Evolutionary conservation across 2,797 vertebrate species (phyloP).

Genomic region (Pyrocephalus nanus): DNA sequence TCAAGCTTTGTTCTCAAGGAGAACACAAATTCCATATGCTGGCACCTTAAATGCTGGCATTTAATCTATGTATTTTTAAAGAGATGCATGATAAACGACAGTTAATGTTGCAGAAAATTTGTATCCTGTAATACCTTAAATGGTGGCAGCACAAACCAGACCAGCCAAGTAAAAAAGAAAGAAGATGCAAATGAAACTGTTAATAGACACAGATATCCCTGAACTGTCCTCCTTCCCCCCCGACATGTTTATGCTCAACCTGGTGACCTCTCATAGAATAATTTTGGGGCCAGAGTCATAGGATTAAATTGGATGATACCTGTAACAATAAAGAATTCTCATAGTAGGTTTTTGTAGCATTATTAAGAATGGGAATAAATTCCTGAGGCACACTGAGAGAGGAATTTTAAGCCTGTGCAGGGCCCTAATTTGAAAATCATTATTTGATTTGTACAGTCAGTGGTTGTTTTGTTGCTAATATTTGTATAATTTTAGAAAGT

Average conservation of each 20-base stretch:
- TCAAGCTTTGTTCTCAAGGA: not conserved
- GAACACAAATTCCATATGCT: not conserved
- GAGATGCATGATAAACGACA: not conserved
- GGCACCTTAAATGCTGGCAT: not conserved
- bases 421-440: not conserved
- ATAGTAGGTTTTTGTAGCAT: not conserved
- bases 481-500: not conserved
- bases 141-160: not conserved
- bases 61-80: not conserved
- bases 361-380: not conserved
- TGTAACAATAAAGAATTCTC: not conserved
- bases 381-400: not conserved
- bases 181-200: constrained; percentile 1
- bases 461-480: not conserved
- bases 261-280: not conserved
- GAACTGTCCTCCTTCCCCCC: not conserved
- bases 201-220: not conserved
- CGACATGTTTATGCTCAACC: not conserved
- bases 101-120: not conserved
- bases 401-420: not conserved
- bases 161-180: not conserved
- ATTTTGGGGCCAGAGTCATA: not conserved
- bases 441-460: constrained; percentile 9
- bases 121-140: not conserved
- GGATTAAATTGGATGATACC: not conserved